phyloP scores from a whole-genome alignment of 2,113 vertebrate genomes.

The Ploceus nigricollis region DNA sequence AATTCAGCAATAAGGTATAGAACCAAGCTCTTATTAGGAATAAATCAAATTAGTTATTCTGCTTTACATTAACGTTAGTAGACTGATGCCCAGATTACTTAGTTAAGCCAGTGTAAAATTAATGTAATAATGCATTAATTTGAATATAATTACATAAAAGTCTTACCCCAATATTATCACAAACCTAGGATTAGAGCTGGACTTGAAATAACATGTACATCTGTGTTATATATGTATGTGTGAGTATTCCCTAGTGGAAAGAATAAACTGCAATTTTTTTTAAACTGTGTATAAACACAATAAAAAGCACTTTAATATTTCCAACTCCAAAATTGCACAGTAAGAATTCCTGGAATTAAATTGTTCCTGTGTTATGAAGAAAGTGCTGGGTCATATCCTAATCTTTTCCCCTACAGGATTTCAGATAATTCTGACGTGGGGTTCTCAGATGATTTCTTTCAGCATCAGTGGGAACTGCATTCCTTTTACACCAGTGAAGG shows the following conservation, averaged over 20 bases:
- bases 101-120: background rate
- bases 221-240: background rate
- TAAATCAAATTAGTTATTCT: background rate
- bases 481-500: background rate
- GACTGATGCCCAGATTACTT: background rate
- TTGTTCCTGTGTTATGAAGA: background rate
- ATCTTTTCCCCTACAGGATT: background rate
- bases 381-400: background rate
- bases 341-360: background rate
- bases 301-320: background rate
- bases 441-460: background rate
- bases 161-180: background rate
- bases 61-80: background rate
- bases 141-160: background rate
- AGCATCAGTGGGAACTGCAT: background rate
- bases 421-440: rapidly evolving
- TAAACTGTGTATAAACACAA: background rate
- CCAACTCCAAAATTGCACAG: background rate
- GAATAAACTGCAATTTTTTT: background rate
- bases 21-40: background rate
- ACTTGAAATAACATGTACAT: background rate
- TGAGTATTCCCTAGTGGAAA: background rate
- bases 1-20: background rate
- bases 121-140: background rate
- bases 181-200: background rate